Evolutionary conservation across 2,888 invertebrate genomes (phyloP), one percentile per base, ranked within the genome.

Genomic region (Alsophila aescularia): DNA sequence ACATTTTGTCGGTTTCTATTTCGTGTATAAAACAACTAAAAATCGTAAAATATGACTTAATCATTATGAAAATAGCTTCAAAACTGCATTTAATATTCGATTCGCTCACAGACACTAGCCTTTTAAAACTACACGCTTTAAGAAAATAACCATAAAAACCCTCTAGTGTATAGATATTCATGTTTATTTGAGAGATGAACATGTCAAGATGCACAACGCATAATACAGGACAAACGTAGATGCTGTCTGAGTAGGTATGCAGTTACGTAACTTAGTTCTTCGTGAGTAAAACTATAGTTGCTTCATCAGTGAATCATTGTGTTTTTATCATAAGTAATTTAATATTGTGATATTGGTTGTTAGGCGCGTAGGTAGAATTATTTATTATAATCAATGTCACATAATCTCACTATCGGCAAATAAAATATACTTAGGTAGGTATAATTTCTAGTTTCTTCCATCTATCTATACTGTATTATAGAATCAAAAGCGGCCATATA

Each of bases 261-360:
- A 44, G 32, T 58, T 59, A 43, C 44, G 47, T 52, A 51, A 64
- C 45, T 49, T 47, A 50, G 18, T 48, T 50, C 36, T 59, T 56
- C 42, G 45, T 54, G 27, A 34, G 50, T 52, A 44, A 49, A 50
- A 27, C 31, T 34, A 41, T 50, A 44, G 51, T 60, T 63, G 53
- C 41, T 44, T 79, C 81, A 83, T 79, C 73, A 75, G 75, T 70
- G 63, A 67, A 74, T 82, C 70, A 78, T 68, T 67, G 62, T 78
- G 63, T 75, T 77, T 71, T 75, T 74, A 18, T 24, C 8, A 8
- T 24, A 77, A 73, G 80, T 87, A 84, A 83, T 76, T 77, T 24
- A 24, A 83, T 83, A 85, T 83, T 88, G 88, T 87, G 87, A 87
- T 89, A 88, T 83, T 83, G 78, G 82, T 77, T 82, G 77, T 77